A percentile compares a stretch with the other conserved stretches of the same genome.
phyloP scores from a whole-genome alignment of 1,140 invertebrate genomes.

The Cryptotermes secundus region DNA sequence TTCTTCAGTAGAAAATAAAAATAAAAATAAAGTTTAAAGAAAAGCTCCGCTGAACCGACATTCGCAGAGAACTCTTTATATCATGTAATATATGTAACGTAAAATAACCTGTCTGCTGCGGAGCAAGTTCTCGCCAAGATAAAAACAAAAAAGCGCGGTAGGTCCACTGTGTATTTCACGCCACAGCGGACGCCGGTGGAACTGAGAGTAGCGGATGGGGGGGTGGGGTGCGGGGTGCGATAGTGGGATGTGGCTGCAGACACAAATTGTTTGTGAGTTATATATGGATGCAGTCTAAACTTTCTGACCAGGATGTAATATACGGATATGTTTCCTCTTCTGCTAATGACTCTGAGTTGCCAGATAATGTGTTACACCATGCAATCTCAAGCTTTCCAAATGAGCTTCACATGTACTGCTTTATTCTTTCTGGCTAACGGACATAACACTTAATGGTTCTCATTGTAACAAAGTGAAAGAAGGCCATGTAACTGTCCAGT shows the following conservation, averaged over 20 bases:
- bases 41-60: not conserved
- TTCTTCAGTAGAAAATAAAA: not conserved
- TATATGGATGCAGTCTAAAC: slow-evolving; percentile 11
- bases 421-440: not conserved
- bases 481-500: too few species aligned
- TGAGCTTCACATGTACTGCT: not conserved
- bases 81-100: not conserved
- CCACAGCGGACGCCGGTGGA: not conserved
- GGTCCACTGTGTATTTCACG: not conserved
- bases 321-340: slow-evolving; percentile 16
- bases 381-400: not conserved
- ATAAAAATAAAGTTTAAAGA: not conserved
- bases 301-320: slow-evolving; percentile 16
- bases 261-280: slow-evolving; percentile 14
- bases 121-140: not conserved
- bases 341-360: not conserved
- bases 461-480: not conserved
- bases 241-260: not conserved
- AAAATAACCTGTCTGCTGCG: not conserved
- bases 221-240: not conserved
- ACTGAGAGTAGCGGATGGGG: not conserved
- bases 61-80: too few species aligned
- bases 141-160: too few species aligned
- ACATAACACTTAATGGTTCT: not conserved
- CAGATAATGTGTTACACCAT: not conserved